phyloP scores from a whole-genome alignment of 1,140 invertebrate species.

The Oedothorax gibbosus region DNA sequence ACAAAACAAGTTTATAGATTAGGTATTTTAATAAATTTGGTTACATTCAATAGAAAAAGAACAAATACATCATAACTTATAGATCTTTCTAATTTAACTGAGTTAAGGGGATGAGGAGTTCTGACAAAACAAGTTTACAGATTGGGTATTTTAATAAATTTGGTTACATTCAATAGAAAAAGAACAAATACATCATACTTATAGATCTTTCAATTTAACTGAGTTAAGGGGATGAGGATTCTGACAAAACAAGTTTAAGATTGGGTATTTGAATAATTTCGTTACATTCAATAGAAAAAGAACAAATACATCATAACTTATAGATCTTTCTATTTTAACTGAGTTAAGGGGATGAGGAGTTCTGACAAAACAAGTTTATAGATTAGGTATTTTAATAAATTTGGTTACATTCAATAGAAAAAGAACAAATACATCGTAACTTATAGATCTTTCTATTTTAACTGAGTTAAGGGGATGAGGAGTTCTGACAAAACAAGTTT shows the following conservation, averaged over 20 bases:
- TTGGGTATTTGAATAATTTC: not conserved
- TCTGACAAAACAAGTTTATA: not conserved
- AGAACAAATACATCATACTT: not conserved
- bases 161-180: not conserved
- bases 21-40: not conserved
- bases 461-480: too few relatives aligned
- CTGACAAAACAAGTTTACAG: not conserved
- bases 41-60: not conserved
- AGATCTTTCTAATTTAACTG: too few relatives aligned
- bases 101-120: too few relatives aligned
- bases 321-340: too few relatives aligned
- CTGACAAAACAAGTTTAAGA: not conserved
- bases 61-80: not conserved
- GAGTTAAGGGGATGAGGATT: too few relatives aligned
- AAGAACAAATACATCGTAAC: not conserved
- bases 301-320: not conserved
- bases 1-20: not conserved
- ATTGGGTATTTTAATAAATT: not conserved
- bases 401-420: not conserved
- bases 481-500: too few relatives aligned
- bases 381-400: not conserved
- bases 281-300: not conserved
- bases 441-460: too few relatives aligned
- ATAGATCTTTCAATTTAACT: too few relatives aligned
- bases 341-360: too few relatives aligned